Base-by-base conservation (phyloP, 1,140 invertebrate genomes). In the Papilio machaon region DNA sequence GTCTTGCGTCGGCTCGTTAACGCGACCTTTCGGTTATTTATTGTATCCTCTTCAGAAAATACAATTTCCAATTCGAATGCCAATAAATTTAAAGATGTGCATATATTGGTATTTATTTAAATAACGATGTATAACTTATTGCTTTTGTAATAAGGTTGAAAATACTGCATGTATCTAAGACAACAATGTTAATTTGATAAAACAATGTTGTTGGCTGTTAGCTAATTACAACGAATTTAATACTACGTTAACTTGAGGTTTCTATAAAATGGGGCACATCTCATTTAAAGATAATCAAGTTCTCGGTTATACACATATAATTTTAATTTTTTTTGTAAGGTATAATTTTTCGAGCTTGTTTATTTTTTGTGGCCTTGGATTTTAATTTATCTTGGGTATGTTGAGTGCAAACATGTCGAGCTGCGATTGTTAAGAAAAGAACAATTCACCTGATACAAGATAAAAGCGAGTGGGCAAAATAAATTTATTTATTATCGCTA, bases 21-120 rank as follows among this genome's bases (percentile, higher is more conserved):
- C 92, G 91, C 91, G 90, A 93, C 90, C 92, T 92, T 91, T 92
- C 85, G 84, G 83, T 91, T 91, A 93, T 93, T 93, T 93, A 93
- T 93, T 90, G 91, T 93, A 91, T 93, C 92, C 91, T 91, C 91
- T 88, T 90, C 89, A 90, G 87, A 92, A 92, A 91, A 91, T 90
- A 92, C 91, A 92, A 93, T 93, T 91, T 91, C 89, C 91, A 91
- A 90, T 87, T 91, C 85, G 86, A 90, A 91, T 88, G 84, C 86
- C 82, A 89, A 93, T 93, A 91, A 90, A 92, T 93, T 90, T 88
- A 82, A 89, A 82, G 77, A 79, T 86, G 85, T 87, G 86, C 85
- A 88, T 89, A 86, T 84, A 86, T 87, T 86, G 81, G 77, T 81
- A 82, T 87, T 81, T 80, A 38, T 47, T 79, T 70, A 67, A 81